Evolutionary conservation across 2,113 vertebrate genomes (phyloP).

Genomic region (Andinoacara biseriatus): DNA sequence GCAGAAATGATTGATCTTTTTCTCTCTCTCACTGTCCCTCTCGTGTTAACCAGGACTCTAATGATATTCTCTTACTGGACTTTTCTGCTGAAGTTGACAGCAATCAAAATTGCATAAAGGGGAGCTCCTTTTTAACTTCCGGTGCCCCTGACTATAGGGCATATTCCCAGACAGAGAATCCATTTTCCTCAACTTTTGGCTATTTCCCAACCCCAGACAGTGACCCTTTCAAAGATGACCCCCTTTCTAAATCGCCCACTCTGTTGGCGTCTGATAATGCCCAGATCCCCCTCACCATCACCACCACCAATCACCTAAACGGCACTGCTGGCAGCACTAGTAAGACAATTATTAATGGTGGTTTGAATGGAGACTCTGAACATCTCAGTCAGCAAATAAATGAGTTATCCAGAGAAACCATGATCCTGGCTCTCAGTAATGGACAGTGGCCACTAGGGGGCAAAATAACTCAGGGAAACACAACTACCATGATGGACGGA

Average conservation of each 20-base stretch:
- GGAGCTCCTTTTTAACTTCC: conserved; percentile 83
- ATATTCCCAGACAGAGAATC: conserved; percentile 83
- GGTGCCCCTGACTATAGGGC: conserved; percentile 79
- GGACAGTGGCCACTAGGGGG: conserved; percentile 82
- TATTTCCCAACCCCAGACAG: conserved; percentile 91
- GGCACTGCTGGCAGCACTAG: conserved; percentile 58
- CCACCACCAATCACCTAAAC: conserved; percentile 75
- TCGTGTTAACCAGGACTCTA: conserved; percentile 88
- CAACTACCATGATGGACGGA: conserved; percentile 80
- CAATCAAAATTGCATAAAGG: conserved; percentile 92
- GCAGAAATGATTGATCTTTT: conserved; percentile 57
- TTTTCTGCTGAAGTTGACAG: conserved; percentile 93
- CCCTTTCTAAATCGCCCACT: conserved; percentile 79
- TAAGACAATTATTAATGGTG: conserved; percentile 70
- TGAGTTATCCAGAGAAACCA: conserved; percentile 84
- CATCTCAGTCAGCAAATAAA: conserved; percentile 85
- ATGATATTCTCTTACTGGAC: conserved; percentile 96
- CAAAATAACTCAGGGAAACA: conserved; percentile 71
- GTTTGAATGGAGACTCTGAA: conserved; percentile 80
- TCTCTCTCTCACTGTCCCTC: conserved; percentile 73
- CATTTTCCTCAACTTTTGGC: conserved; percentile 85
- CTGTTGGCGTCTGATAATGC: conserved; percentile 72
- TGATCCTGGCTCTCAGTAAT: conserved; percentile 82
- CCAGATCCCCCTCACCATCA: conserved; percentile 74
- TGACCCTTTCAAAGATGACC: conserved; percentile 93